phyloP scores from a whole-genome alignment of 64 coral and sea anemone genomes.

The Montipora sp. region DNA sequence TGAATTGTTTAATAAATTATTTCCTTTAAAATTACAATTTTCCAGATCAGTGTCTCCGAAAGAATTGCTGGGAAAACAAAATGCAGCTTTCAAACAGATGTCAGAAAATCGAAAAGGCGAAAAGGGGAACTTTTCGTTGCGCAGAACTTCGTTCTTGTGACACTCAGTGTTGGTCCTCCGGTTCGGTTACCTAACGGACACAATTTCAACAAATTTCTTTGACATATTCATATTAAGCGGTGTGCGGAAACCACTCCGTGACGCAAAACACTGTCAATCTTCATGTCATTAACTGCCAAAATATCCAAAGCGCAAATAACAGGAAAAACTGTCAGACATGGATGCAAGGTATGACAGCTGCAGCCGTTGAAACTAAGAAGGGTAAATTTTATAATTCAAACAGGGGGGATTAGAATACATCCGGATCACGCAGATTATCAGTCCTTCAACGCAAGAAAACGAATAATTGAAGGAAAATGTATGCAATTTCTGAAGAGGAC shows the following conservation, averaged over 20 bases:
- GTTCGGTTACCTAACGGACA: background rate
- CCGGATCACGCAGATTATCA: conserved; percentile 31
- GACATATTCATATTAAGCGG: background rate
- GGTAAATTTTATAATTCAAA: background rate
- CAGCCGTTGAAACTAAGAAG: background rate
- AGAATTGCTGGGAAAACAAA: background rate
- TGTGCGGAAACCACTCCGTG: background rate
- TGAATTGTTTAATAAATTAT: conserved; percentile 1
- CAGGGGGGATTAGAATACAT: background rate
- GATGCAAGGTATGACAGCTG: background rate
- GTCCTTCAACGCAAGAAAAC: background rate
- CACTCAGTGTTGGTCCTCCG: background rate
- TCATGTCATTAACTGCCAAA: conserved; percentile 30
- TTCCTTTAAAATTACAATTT: background rate
- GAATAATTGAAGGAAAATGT: conserved; percentile 37
- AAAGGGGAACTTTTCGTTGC: no score
- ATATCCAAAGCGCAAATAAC: background rate
- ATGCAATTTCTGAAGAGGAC: conserved; percentile 82
- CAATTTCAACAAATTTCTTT: background rate
- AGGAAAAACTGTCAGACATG: background rate
- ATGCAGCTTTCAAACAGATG: no score
- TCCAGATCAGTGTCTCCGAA: no score
- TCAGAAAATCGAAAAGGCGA: no score
- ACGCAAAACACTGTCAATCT: conserved; percentile 2
- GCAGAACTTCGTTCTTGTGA: no score